Conservation (phyloP, 2,888 invertebrate genomes). For the Drosophila affinis region DNA sequence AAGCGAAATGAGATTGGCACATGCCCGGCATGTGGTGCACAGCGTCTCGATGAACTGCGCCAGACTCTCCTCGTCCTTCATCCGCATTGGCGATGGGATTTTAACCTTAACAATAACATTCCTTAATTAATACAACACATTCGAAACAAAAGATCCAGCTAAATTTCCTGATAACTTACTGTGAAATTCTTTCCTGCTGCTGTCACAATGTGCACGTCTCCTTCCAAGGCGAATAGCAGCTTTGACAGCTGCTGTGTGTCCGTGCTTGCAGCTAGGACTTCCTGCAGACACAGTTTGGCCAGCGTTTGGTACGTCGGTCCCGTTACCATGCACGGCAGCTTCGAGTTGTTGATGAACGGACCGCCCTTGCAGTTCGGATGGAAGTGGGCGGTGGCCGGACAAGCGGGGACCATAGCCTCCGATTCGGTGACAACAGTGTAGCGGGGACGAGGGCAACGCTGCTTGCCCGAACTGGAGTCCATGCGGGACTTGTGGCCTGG, state of each 20-base stretch:
- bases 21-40: constrained; percentile 83
- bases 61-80: constrained; percentile 82
- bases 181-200: constrained; percentile 84
- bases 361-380: constrained; percentile 85
- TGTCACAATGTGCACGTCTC: constrained; percentile 84
- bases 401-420: constrained; percentile 84
- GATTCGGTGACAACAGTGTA: constrained; percentile 85
- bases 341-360: constrained; percentile 84
- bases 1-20: constrained; percentile 83
- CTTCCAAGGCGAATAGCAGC: constrained; percentile 82
- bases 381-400: constrained; percentile 85
- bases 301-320: constrained; percentile 84
- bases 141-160: neutral
- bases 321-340: constrained; percentile 84
- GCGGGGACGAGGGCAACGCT: constrained; percentile 85
- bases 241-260: constrained; percentile 83
- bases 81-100: constrained; percentile 82
- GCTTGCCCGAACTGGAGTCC: constrained; percentile 85
- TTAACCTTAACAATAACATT: constrained; percentile 74
- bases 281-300: constrained; percentile 83
- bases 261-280: constrained; percentile 83
- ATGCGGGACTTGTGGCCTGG: constrained; percentile 93
- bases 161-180: constrained; percentile 57
- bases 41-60: constrained; percentile 83
- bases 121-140: neutral